These are phyloP conservation scores for Petrophora chlorosata DNA, from an alignment of 2,888 invertebrate species.

Conservation along the genomic window DNA sequence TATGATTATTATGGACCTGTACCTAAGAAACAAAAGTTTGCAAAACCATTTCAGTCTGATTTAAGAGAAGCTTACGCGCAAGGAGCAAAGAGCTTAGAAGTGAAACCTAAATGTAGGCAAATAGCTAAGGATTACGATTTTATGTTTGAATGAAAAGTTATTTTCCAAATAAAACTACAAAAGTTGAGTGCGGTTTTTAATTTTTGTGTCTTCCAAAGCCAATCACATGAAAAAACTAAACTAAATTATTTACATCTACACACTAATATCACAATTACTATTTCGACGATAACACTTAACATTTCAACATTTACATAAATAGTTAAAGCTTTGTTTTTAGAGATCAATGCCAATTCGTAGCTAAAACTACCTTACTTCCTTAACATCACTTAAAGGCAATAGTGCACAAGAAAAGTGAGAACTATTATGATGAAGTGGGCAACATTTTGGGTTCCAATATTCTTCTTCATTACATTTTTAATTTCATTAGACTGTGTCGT, in stretches of 20 bases:
- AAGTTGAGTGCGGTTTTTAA: slow-evolving; percentile 46
- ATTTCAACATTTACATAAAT: slow-evolving; percentile 40
- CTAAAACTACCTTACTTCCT: slow-evolving; percentile 15
- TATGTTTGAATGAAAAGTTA: slow-evolving; percentile 53
- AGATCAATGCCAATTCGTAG: slow-evolving; percentile 42
- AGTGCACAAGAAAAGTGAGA: slow-evolving; percentile 16
- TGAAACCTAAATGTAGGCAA: slow-evolving; percentile 58
- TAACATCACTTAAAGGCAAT: slow-evolving; percentile 12
- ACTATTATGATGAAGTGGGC: slow-evolving; percentile 11
- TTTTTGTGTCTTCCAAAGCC: slow-evolving; percentile 41
- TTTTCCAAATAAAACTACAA: too few species aligned
- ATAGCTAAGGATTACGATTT: slow-evolving; percentile 72
- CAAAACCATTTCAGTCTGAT: slow-evolving; percentile 70
- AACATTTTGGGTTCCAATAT: slow-evolving; percentile 29
- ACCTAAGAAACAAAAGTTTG: slow-evolving; percentile 55
- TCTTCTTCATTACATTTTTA: slow-evolving; percentile 34
- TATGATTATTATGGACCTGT: slow-evolving; percentile 85
- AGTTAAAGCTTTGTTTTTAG: slow-evolving; percentile 41
- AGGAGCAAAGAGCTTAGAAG: slow-evolving; percentile 71
- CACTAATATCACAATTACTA: slow-evolving; percentile 59
- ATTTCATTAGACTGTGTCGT: slow-evolving; percentile 20
- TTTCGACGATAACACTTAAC: slow-evolving; percentile 35
- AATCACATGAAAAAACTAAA: slow-evolving; percentile 33
- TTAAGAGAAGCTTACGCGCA: slow-evolving; percentile 73
- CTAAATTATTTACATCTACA: slow-evolving; percentile 44